Evolutionary conservation across 2,888 invertebrate genomes (phyloP).

Genomic region (Tholera decimalis): DNA sequence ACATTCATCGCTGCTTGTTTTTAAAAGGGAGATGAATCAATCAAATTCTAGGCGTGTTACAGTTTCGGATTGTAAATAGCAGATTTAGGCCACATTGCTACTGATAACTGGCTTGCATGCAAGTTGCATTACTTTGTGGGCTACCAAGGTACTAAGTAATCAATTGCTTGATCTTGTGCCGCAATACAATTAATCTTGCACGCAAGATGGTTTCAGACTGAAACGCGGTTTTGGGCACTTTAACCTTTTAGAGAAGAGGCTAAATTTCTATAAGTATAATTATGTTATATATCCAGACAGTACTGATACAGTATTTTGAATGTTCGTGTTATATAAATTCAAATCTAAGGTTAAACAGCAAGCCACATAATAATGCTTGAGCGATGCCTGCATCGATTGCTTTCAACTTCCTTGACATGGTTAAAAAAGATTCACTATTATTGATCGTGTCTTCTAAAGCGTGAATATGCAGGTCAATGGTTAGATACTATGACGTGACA

Average conservation of each 20-base stretch:
- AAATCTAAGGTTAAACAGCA: background rate
- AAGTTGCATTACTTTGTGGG: background rate
- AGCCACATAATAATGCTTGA: background rate
- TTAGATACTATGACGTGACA: background rate
- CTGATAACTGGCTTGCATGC: background rate
- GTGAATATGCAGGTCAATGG: background rate
- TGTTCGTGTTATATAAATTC: background rate
- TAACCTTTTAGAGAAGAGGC: no score
- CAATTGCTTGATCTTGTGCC: background rate
- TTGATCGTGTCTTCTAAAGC: constrained; percentile 6
- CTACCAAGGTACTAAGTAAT: background rate
- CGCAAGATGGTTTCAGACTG: background rate
- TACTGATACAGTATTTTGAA: no score
- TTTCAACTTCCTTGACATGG: constrained; percentile 30
- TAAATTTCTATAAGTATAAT: no score
- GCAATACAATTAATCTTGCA: background rate
- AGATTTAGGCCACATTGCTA: background rate
- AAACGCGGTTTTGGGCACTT: no score
- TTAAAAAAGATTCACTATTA: constrained; percentile 6
- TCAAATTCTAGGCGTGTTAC: background rate
- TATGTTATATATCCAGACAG: no score
- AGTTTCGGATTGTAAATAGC: background rate
- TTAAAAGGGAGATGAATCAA: background rate
- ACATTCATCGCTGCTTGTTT: background rate
- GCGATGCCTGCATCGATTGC: constrained; percentile 26